Percentiles rank a stretch among this genome's conserved stretches.
Evolutionary conservation across 2,888 invertebrate genomes (phyloP).

Genomic region (Serrognathus titanus): DNA sequence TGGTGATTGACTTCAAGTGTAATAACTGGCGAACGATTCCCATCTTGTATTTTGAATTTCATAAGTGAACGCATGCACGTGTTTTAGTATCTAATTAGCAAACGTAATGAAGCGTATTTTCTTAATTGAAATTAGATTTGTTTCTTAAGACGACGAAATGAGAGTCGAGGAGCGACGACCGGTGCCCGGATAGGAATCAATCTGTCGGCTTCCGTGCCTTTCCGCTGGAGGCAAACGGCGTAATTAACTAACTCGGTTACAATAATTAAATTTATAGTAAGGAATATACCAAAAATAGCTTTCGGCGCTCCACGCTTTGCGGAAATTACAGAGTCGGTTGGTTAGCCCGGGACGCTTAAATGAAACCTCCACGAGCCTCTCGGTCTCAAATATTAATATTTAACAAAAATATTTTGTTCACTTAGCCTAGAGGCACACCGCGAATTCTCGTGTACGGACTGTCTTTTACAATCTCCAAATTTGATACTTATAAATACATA

Average conservation of each 20-base stretch:
- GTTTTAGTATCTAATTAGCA: neutral
- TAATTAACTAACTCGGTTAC: conserved; percentile 44
- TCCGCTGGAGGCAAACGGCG: conserved; percentile 24
- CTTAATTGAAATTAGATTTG: conserved; percentile 1
- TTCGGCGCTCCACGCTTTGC: conserved; percentile 32
- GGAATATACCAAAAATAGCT: conserved; percentile 44
- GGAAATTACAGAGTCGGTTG: conserved; percentile 31
- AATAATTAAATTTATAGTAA: conserved; percentile 45
- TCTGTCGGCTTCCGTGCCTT: neutral
- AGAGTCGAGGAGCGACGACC: too few relatives aligned
- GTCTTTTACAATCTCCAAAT: too few relatives aligned
- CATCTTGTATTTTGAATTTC: too few relatives aligned
- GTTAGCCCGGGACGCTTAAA: too few relatives aligned
- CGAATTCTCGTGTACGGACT: too few relatives aligned
- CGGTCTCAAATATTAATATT: too few relatives aligned
- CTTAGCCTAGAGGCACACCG: too few relatives aligned
- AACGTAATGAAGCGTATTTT: neutral
- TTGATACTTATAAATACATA: too few relatives aligned
- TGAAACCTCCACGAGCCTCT: too few relatives aligned
- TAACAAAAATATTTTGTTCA: too few relatives aligned
- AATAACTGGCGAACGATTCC: too few relatives aligned
- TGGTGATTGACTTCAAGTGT: too few relatives aligned
- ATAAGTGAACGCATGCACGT: neutral
- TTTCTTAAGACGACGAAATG: neutral
- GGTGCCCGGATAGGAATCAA: neutral